These are phyloP conservation scores for Streptopelia turtur DNA, from an alignment of 2,797 vertebrate species.

Conservation along the genomic window DNA sequence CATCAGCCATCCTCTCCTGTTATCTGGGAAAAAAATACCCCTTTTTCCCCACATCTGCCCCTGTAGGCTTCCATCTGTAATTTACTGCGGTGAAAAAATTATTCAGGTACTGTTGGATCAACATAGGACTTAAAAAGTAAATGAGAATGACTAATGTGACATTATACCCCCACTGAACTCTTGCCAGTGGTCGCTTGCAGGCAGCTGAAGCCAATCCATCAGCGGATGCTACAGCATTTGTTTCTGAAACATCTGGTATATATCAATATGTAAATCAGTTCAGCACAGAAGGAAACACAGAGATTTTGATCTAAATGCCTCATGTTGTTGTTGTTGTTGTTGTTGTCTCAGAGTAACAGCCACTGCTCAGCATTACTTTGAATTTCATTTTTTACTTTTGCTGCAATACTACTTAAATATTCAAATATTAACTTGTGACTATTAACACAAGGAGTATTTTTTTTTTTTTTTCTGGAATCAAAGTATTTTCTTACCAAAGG, in stretches of 20 bases:
- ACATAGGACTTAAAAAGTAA: constrained; percentile 4
- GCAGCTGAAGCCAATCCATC: constrained; percentile 58
- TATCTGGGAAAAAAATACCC: background rate
- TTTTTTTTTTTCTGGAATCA: constrained; percentile 13
- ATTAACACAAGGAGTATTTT: background rate
- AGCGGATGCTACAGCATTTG: constrained; percentile 53
- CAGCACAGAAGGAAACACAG: constrained; percentile 35
- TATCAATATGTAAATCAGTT: constrained; percentile 63
- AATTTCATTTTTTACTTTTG: background rate
- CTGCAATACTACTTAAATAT: background rate
- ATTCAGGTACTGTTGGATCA: constrained; percentile 49
- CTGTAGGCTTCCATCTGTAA: background rate
- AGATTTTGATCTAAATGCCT: constrained; percentile 64
- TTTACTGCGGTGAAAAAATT: background rate
- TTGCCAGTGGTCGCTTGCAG: background rate
- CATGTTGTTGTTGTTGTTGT: constrained; percentile 41
- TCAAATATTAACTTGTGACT: background rate
- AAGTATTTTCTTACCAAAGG: constrained; percentile 60
- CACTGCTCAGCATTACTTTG: constrained; percentile 39
- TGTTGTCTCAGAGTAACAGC: constrained; percentile 68
- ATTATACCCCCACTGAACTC: constrained; percentile 6
- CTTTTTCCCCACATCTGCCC: background rate
- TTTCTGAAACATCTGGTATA: constrained; percentile 70
- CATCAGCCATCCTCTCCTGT: background rate
- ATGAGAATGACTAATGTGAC: constrained; percentile 57